A percentile compares a stretch with the other conserved stretches of the same genome.
Conservation (phyloP, 2,797 vertebrate genomes). For the Heterohyrax brucei region DNA sequence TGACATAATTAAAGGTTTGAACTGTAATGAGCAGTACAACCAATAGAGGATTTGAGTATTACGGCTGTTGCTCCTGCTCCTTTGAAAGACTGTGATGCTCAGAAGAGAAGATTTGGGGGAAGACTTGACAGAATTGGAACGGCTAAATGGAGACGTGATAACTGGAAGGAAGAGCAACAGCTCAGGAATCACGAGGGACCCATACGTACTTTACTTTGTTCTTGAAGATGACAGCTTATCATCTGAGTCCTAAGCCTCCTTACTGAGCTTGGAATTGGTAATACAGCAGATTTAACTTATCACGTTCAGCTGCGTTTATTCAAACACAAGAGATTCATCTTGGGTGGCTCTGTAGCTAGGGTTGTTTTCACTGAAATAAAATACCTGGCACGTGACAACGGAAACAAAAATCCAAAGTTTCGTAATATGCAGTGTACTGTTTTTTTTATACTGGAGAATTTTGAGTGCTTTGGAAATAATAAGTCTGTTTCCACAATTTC, state of each 20-base stretch:
- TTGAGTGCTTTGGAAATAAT: constrained; percentile 81
- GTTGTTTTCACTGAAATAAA: constrained; percentile 78
- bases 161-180: not conserved
- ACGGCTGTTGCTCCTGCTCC: not conserved
- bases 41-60: not conserved
- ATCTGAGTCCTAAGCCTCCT: not conserved
- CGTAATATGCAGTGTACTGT: constrained; percentile 59
- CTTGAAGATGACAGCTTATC: not conserved
- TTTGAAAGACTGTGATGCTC: not conserved
- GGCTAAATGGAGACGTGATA: not conserved
- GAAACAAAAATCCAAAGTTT: constrained; percentile 58
- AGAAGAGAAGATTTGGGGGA: not conserved
- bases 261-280: constrained; percentile 34
- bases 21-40: not conserved
- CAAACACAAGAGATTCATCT: constrained; percentile 60
- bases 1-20: not conserved
- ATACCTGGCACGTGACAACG: constrained; percentile 62
- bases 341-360: constrained; percentile 48
- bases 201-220: not conserved
- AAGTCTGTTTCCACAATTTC: constrained; percentile 78
- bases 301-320: constrained; percentile 36
- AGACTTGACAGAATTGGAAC: not conserved
- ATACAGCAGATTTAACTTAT: constrained; percentile 51
- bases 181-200: not conserved
- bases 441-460: constrained; percentile 72